Conservation (phyloP, 2,113 vertebrate species). For the Syrmaticus mikado region DNA sequence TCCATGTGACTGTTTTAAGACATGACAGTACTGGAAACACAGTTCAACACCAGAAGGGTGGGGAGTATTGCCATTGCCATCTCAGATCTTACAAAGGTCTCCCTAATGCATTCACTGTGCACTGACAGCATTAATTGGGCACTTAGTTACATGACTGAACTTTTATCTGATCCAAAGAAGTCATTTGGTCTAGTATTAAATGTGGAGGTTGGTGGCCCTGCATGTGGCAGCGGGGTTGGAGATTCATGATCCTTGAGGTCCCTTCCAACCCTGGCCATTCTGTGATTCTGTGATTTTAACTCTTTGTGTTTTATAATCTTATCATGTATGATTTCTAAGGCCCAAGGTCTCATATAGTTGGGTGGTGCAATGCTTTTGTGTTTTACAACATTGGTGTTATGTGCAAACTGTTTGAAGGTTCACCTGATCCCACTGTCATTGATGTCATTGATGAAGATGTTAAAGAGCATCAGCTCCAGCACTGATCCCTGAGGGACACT, state of each 20-base stretch:
- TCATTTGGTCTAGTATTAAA: no score
- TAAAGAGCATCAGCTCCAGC: no score
- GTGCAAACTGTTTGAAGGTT: no score
- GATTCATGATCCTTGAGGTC: no score
- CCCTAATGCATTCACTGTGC: not conserved
- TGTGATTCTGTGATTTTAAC: not conserved
- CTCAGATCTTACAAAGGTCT: not conserved
- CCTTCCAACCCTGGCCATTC: no score
- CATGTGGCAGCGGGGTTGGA: no score
- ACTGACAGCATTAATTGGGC: not conserved
- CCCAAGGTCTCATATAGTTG: not conserved
- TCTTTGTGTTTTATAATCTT: not conserved
- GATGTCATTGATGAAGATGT: no score
- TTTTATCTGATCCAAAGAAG: not conserved
- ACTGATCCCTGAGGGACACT: no score
- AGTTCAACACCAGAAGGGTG: not conserved
- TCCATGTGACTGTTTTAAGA: not conserved
- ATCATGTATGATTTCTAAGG: not conserved
- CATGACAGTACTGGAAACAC: not conserved
- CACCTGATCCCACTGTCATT: no score
- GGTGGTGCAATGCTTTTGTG: not conserved
- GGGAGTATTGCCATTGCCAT: not conserved
- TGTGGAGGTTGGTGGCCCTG: no score
- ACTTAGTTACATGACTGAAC: not conserved
- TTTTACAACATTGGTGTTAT: no score